Base-by-base conservation (phyloP, 1,140 invertebrate genomes). In the Zaprionus ghesquierei region DNA sequence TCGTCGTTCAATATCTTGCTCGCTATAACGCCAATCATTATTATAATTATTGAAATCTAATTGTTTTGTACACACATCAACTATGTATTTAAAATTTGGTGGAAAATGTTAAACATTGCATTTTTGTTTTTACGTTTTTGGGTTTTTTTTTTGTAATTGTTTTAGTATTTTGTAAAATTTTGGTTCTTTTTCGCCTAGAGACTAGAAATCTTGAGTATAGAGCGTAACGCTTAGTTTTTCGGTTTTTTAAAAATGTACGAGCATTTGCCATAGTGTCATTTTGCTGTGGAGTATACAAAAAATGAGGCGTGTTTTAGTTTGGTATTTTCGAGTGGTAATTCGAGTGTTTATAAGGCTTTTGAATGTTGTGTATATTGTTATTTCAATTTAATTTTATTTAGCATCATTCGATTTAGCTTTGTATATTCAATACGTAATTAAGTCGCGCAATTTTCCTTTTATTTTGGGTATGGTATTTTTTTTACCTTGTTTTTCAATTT, bases 121-220 rank as follows among this genome's bases (percentile, higher is more conserved):
- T 84, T 77, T 77, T 54, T 33, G 2, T 69, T 49, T 65, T 56
- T 22, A 15, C 10, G 20, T 64, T 55, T 22, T 63, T 64, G 27
- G 18, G 20, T 33, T 65, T 65, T 73, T 65, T 61, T 56, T 73
- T 73, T 54, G 60, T 65, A 38, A 54, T 76, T 46, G 35, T 66
- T 69, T 62, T 61, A 41, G 59, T 44, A 18, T 71, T 63, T 74
- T 81, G 81, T 86, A 86, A 86, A 75, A 81, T 81, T 77, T 85
- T 85, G 81, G 81, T 85, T 85, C 81, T 85, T 85, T 86, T 72
- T 85, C 35, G 77, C 66, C 66, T 86, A 75, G 69, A 77, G 61
- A 77, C 73, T 81, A 77, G 77, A 77, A 33, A 49, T 54, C 63
- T 60, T 59, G 63, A 63, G 49, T 84, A 62, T 76, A 77, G 76